phyloP scores from a whole-genome alignment of 2,113 vertebrate species.

The Bucco capensis region DNA sequence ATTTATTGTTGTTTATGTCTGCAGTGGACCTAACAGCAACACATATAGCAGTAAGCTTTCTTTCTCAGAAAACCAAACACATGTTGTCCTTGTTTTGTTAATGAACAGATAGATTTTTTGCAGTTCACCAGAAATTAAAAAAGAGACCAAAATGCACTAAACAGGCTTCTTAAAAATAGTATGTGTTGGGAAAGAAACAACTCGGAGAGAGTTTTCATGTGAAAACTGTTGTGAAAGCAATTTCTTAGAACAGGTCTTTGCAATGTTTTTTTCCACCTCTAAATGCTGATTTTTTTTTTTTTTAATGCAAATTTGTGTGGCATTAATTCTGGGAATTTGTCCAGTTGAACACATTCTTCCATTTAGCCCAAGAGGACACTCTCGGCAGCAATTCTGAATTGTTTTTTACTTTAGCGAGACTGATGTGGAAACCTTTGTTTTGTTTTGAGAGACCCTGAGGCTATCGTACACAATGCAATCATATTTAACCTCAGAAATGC shows the following conservation, averaged over 20 bases:
- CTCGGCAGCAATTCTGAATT: not conserved
- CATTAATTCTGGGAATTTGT: constrained; percentile 56
- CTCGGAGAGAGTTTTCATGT: not conserved
- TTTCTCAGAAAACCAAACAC: constrained; percentile 15
- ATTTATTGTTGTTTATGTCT: constrained; percentile 77
- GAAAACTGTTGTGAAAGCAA: constrained; percentile 28
- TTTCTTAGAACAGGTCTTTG: constrained; percentile 25
- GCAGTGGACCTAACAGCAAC: constrained; percentile 11
- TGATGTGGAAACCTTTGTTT: constrained; percentile 12
- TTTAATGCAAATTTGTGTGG: constrained; percentile 52
- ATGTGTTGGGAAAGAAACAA: not conserved
- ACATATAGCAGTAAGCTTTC: not conserved
- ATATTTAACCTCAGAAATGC: not conserved
- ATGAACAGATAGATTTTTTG: constrained; percentile 5
- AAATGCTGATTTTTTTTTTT: not conserved
- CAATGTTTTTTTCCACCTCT: constrained; percentile 15
- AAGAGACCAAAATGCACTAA: not conserved
- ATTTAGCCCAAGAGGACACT: constrained; percentile 36
- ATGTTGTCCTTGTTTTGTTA: not conserved
- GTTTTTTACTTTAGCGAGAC: not conserved
- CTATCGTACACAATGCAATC: not conserved
- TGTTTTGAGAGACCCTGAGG: not conserved
- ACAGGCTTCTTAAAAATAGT: not conserved
- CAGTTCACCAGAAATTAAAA: constrained; percentile 49
- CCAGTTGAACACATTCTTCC: constrained; percentile 47